A percentile compares a stretch with the other conserved stretches of the same genome.
phyloP scores from a whole-genome alignment of 2,888 invertebrate genomes.

The Cantharis rufa region DNA sequence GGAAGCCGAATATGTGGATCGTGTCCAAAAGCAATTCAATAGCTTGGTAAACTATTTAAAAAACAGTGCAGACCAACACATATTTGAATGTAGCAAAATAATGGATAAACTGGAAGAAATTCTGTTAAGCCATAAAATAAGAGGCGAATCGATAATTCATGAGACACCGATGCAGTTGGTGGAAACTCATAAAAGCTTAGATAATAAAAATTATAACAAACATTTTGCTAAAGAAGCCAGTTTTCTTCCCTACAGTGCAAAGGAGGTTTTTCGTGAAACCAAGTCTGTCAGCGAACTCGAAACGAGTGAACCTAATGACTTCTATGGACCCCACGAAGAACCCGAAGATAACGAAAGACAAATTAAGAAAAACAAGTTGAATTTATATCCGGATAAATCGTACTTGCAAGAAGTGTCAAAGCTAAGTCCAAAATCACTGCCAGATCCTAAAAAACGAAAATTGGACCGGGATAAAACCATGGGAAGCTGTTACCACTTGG shows the following conservation, averaged over 20 bases:
- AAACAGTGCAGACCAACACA: conserved; percentile 34
- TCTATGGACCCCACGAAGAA: not conserved
- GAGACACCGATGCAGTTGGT: not conserved
- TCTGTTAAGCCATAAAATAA: conserved; percentile 43
- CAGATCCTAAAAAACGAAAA: not conserved
- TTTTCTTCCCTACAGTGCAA: not conserved
- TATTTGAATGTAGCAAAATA: conserved; percentile 32
- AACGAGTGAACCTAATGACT: not conserved
- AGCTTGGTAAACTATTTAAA: conserved; percentile 36
- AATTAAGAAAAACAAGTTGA: not conserved
- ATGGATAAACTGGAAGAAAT: conserved; percentile 41
- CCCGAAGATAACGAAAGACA: not conserved
- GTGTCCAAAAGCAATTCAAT: conserved; percentile 37
- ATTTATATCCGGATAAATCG: not conserved
- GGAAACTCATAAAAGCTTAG: not conserved
- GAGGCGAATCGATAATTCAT: conserved; percentile 41
- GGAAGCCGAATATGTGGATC: conserved; percentile 27
- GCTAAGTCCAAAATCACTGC: not conserved
- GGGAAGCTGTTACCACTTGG: conserved; percentile 43
- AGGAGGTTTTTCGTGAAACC: not conserved
- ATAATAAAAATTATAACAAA: not conserved
- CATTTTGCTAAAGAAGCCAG: not conserved
- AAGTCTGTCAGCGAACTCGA: not conserved
- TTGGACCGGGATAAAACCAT: conserved; percentile 38
- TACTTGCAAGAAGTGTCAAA: conserved; percentile 14